Evolutionary conservation across 2,113 vertebrate species (phyloP).

Genomic region (Zosterops pallidus): DNA sequence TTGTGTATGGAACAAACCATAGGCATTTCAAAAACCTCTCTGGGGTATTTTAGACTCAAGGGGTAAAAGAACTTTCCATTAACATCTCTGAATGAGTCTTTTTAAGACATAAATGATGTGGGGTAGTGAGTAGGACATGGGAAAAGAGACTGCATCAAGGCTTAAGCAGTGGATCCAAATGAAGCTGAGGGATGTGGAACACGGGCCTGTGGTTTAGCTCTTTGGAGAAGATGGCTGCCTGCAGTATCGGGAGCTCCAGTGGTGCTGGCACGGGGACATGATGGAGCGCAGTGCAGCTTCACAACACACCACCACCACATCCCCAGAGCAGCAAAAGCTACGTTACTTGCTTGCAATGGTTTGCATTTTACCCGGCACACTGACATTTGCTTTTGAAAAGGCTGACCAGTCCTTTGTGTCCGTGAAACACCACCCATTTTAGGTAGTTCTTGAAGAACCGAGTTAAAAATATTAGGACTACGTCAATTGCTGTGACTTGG

Average conservation of each 20-base stretch:
- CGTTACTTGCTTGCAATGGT: not conserved
- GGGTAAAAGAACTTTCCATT: not conserved
- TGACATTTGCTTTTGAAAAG: not conserved
- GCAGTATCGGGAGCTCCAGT: not conserved
- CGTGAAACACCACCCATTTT: not conserved
- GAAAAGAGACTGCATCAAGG: not conserved
- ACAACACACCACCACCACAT: not conserved
- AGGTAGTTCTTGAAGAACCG: slow-evolving; percentile 16
- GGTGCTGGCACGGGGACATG: not conserved
- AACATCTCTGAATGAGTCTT: not conserved
- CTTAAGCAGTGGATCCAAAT: not conserved
- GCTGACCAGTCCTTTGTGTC: not conserved
- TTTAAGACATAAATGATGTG: not conserved
- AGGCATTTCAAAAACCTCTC: not conserved
- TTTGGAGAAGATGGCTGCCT: not conserved
- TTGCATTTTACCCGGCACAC: not conserved
- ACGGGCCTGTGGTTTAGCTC: not conserved
- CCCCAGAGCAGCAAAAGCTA: not conserved
- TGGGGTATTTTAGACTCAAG: not conserved
- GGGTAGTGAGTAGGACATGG: not conserved
- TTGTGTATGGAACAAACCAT: not conserved
- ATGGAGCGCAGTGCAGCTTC: not conserved
- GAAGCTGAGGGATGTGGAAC: not conserved
- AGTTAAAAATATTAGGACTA: slow-evolving; percentile 63
- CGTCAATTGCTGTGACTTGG: slow-evolving; percentile 57